Evolutionary conservation across 1,140 invertebrate species (phyloP), one percentile per base, ranked within the genome.

Genomic region (Drosophila insularis): DNA sequence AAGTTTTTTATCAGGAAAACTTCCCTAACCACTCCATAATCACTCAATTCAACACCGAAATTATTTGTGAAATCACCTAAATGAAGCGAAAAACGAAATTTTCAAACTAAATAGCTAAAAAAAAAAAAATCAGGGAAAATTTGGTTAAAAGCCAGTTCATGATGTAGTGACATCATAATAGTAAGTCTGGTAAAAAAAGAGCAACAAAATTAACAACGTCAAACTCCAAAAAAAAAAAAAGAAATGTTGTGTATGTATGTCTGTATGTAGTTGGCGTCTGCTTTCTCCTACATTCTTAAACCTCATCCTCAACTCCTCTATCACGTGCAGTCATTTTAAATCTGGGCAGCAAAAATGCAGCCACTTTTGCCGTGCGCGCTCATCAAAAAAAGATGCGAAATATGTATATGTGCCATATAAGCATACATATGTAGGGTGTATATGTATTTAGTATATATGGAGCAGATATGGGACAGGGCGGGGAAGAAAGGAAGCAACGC

Each of bases 311-410:
- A 46, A 23, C 2, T 23, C 19, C 27, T 68, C 35, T 50, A 55
- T 59, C 59, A 69, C 63, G 54, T 63, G 71, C 79, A 81, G 81
- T 81, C 79, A 81, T 78, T 78, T 78, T 71, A 82, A 75, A 78
- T 82, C 68, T 67, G 71, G 63, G 43, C n/a, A 55, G 13, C 17
- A 61, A 68, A 77, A 77, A 68, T 71, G 62, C 80, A 78, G 68
- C 59, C 75, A 81, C 79, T 82, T 27, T 80, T 81, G 61, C 65
- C 67, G 59, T 67, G 63, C 74, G 31, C 54, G 40, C 63, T 81
- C 80, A 81, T 78, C 71, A 81, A 81, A 79, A 79, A 80, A 78
- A 69, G 55, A 73, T 73, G 73, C 60, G 55, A 67, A 67, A 53
- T 70, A 74, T 73, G 60, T 69, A 53, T 70, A 64, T 70, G 61